Percentiles rank a stretch among this genome's conserved stretches.
Conservation (phyloP, 2,113 vertebrate species). For the Tragelaphus imberbis region DNA sequence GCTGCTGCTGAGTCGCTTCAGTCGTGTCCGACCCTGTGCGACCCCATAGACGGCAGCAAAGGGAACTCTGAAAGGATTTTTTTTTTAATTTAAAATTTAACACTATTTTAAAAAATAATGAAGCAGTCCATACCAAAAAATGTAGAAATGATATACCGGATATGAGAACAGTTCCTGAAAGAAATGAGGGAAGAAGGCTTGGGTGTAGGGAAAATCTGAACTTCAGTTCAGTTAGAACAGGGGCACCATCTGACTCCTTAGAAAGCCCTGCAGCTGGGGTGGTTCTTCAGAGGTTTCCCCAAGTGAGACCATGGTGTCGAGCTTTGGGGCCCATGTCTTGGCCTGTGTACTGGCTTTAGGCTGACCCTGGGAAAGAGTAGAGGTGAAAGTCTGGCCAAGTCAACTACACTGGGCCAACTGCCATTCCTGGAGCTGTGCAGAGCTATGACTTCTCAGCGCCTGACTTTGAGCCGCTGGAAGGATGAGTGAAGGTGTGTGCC, state of each 20-base stretch:
- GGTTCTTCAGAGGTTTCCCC: not conserved
- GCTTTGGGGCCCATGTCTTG: not conserved
- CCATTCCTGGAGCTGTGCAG: not conserved
- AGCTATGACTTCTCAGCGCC: not conserved
- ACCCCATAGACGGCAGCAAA: not conserved
- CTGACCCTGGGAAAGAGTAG: not conserved
- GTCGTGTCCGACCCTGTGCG: too few relatives aligned
- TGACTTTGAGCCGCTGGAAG: not conserved
- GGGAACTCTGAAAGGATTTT: not conserved
- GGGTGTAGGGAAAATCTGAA: not conserved
- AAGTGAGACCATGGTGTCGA: not conserved
- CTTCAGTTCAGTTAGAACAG: too few relatives aligned
- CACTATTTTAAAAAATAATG: not conserved
- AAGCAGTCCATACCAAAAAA: not conserved
- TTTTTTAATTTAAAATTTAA: not conserved
- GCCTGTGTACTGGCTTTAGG: not conserved
- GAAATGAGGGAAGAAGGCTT: not conserved
- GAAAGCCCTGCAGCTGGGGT: too few relatives aligned
- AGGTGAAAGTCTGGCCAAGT: not conserved
- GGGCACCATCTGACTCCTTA: not conserved
- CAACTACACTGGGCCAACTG: not conserved
- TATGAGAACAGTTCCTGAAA: not conserved
- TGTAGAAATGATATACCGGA: not conserved
- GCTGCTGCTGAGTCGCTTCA: too few relatives aligned
- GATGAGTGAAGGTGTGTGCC: fast-evolving